Evolutionary conservation across 1,140 invertebrate species (phyloP), one percentile per base, ranked within the genome.

Genomic region (Pseudomyrmex gracilis): DNA sequence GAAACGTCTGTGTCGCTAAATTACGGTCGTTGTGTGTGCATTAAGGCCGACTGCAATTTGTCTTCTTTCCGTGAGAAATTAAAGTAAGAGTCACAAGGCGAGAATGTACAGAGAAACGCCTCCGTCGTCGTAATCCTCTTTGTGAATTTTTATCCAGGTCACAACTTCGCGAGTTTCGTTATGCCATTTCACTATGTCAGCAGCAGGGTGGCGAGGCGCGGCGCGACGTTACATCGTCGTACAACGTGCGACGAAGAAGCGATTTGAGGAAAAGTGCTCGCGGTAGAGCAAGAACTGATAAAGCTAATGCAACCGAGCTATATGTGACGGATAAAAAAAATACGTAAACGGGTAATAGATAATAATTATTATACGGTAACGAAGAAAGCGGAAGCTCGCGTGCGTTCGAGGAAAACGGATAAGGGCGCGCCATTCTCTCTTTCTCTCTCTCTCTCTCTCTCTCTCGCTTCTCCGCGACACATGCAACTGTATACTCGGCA

Each of bases 381-480:
- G 87, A 89, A 89, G 87, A 66, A 84, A 88, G 74, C 87, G 87
- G 87, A 88, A 88, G 87, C 87, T 89, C 80, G 87, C 87, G 87
- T 89, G 87, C 74, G 55, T 85, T 57, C 22, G 64, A 51, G 57
- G 45, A 82, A 63, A 74, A 20, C 61, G 87, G 87, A 89, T 89
- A 89, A 89, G 87, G 87, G 78, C 58, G 55, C 51, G 51, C 73
- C 73, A 73, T 58, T 71, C 73, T 58, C 17, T 63, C 64, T 71
- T 67, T 58, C 17, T 63, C 20, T 34, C 34, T 34, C 5, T 34
- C 34, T 34, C 64, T 71, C 67, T 58, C 22, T 64, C 34, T 24
- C 24, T 24, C 0, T 34, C 70, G 71, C 67, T 58, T 17, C 67
- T 20, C 53, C 47, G 74, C 86, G 82, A 87, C 84, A 83, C 86